Evolutionary conservation across 2,797 vertebrate genomes (phyloP).

Genomic region (Danio kyathit): DNA sequence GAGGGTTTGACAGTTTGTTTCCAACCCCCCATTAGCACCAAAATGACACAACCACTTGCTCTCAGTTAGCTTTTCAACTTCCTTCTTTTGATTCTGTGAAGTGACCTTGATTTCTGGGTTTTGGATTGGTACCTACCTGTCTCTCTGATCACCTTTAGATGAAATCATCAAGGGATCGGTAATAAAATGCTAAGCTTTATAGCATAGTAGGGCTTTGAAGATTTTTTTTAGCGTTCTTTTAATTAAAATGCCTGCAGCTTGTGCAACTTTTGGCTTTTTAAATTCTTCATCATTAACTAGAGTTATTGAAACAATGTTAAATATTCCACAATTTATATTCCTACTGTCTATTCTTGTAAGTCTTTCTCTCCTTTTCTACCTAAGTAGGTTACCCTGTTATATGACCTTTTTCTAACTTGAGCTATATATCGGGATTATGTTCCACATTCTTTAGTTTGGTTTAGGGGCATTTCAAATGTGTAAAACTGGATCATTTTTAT

Average conservation of each 20-base stretch:
- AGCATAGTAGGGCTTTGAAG: neutral
- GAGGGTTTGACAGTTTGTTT: constrained; percentile 10
- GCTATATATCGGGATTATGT: constrained; percentile 54
- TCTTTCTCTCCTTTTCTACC: constrained; percentile 45
- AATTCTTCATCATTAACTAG: neutral
- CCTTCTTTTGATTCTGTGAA: neutral
- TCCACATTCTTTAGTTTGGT: constrained; percentile 60
- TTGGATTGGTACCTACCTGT: neutral
- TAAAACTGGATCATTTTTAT: constrained; percentile 33
- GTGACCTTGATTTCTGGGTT: neutral
- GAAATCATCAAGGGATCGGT: neutral
- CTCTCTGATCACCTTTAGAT: neutral
- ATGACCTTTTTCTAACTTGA: constrained; percentile 60
- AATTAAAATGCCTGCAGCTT: constrained; percentile 30
- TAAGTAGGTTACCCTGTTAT: constrained; percentile 64
- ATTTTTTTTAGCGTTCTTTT: constrained; percentile 13
- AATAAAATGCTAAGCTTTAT: constrained; percentile 1
- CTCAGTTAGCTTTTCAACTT: constrained; percentile 2
- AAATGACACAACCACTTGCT: neutral
- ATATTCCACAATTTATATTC: neutral
- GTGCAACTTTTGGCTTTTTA: neutral
- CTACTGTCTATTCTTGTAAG: constrained; percentile 36
- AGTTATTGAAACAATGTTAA: constrained; percentile 4
- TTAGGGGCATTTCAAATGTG: constrained; percentile 52
- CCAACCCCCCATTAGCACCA: neutral